Percentiles rank a stretch among this genome's conserved stretches.
Conservation (phyloP, 2,888 invertebrate species). For the Seladonia tumulorum region DNA sequence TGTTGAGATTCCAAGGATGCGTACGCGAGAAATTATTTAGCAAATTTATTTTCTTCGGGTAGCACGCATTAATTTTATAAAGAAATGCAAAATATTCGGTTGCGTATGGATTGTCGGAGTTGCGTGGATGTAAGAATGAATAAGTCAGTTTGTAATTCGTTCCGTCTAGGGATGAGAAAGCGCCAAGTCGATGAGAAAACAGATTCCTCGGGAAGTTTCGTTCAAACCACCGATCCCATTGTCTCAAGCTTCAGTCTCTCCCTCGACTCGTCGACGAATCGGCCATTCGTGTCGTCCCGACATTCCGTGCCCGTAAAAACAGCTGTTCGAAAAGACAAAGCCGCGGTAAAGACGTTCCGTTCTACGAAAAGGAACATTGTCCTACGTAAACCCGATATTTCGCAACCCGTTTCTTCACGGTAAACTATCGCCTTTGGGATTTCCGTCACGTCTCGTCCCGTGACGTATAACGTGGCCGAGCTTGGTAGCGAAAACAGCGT, state of each 20-base stretch:
- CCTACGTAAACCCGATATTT: slow-evolving; percentile 36
- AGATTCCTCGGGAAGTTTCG: background rate
- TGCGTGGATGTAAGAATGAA: too few species aligned
- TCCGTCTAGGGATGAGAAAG: background rate
- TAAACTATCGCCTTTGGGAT: slow-evolving; percentile 46
- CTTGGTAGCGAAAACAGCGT: slow-evolving; percentile 30
- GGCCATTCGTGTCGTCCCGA: background rate
- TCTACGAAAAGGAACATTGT: slow-evolving; percentile 43
- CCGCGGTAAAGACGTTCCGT: slow-evolving; percentile 19
- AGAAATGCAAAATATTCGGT: too few species aligned
- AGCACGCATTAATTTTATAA: too few species aligned
- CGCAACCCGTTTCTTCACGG: slow-evolving; percentile 38
- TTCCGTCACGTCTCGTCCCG: slow-evolving; percentile 57
- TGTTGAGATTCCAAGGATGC: too few species aligned
- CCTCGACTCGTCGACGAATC: background rate
- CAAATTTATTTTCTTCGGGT: too few species aligned
- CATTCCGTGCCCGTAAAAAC: background rate
- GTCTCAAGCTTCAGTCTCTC: slow-evolving; percentile 2
- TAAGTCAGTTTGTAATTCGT: too few species aligned
- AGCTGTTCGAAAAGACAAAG: slow-evolving; percentile 22
- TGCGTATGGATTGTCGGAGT: too few species aligned
- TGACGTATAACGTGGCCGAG: slow-evolving; percentile 51
- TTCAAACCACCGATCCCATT: background rate
- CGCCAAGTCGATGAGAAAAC: background rate
- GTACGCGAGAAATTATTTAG: too few species aligned